phyloP scores from a whole-genome alignment of 2,797 vertebrate genomes.

The Pteropus rufus region DNA sequence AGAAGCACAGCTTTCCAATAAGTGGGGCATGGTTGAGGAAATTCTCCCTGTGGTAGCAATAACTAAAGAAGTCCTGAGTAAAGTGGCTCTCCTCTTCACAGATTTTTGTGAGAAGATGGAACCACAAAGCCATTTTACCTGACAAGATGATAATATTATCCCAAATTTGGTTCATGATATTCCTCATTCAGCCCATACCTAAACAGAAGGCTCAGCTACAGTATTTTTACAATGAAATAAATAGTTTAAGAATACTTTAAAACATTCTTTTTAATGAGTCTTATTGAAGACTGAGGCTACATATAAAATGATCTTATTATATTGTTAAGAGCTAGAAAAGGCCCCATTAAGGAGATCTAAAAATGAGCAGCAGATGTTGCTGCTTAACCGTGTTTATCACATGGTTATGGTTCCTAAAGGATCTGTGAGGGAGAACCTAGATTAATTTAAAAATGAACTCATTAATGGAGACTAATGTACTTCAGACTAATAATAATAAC shows the following conservation, averaged over 20 bases:
- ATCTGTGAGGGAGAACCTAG: background rate
- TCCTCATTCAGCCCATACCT: background rate
- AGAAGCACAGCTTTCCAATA: background rate
- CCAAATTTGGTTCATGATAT: background rate
- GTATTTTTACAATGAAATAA: background rate
- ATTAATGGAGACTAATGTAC: background rate
- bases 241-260: background rate
- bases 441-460: background rate
- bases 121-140: background rate
- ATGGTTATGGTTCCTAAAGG: background rate
- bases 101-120: background rate
- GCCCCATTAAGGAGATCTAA: background rate
- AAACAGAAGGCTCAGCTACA: background rate
- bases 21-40: background rate
- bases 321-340: background rate
- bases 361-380: background rate
- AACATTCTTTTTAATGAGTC: background rate
- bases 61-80: background rate
- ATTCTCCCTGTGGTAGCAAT: background rate
- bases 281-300: background rate
- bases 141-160: background rate
- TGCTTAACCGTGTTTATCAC: background rate
- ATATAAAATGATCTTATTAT: background rate
- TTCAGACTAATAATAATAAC: background rate
- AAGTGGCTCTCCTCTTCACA: background rate